A percentile compares a stretch with the other conserved stretches of the same genome.
Evolutionary conservation across 2,113 vertebrate species (phyloP).

Genomic region (Eptesicus fuscus): DNA sequence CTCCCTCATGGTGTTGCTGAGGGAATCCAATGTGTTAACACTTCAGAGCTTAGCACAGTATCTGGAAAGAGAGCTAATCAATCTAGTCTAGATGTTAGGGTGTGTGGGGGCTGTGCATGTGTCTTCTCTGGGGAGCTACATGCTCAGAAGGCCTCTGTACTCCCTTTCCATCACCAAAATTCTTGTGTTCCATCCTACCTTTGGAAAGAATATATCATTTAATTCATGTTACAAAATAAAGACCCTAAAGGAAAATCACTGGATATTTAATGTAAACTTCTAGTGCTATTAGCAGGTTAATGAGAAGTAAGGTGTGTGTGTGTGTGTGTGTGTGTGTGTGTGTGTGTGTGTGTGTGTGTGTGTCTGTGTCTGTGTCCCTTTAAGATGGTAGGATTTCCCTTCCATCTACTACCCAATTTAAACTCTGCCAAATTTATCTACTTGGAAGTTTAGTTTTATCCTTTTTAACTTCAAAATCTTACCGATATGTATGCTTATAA

Average conservation of each 20-base stretch:
- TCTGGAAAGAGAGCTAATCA: neutral
- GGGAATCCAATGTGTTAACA: too few species aligned
- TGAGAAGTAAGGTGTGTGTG: neutral
- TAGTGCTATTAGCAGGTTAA: neutral
- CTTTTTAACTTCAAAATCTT: neutral
- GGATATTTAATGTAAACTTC: neutral
- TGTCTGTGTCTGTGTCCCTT: too few species aligned
- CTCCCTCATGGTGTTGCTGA: neutral
- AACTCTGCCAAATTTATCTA: neutral
- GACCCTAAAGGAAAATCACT: neutral
- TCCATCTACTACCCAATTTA: neutral
- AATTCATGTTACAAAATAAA: neutral
- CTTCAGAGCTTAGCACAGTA: too few species aligned
- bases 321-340: neutral
- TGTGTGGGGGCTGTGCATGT: fast-evolving
- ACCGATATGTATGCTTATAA: neutral
- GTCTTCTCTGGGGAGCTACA: neutral
- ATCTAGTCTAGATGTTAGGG: neutral
- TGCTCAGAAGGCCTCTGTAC: neutral
- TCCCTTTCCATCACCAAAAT: neutral
- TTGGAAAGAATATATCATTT: neutral
- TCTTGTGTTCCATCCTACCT: neutral
- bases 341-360: neutral
- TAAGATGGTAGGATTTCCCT: neutral
- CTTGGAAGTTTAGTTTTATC: neutral